A percentile compares a stretch with the other conserved stretches of the same genome.
phyloP scores from a whole-genome alignment of 2,797 vertebrate species.

The Parotocinclus haroldoi region DNA sequence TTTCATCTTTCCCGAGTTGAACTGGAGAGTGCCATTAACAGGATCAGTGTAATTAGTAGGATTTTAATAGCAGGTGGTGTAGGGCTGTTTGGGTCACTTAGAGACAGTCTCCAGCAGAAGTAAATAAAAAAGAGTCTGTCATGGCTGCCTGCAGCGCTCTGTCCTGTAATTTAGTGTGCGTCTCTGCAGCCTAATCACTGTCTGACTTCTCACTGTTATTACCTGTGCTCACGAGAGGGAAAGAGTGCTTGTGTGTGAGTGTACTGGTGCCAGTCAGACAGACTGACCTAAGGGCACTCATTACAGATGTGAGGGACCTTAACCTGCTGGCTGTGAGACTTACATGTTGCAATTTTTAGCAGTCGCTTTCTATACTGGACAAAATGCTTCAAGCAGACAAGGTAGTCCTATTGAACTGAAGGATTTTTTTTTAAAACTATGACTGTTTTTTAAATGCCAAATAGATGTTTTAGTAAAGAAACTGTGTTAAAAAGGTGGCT shows the following conservation, averaged over 20 bases:
- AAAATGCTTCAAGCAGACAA: constrained; percentile 16
- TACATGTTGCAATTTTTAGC: constrained; percentile 32
- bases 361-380: constrained; percentile 26
- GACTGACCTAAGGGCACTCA: constrained; percentile 50
- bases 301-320: constrained; percentile 45
- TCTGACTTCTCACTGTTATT: constrained; percentile 53
- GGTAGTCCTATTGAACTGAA: neutral
- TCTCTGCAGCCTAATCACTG: constrained; percentile 55
- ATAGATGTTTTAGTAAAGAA: too few relatives aligned
- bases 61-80: constrained; percentile 46
- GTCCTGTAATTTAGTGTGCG: constrained; percentile 55
- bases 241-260: constrained; percentile 32
- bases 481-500: too few relatives aligned
- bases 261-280: constrained; percentile 40
- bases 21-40: constrained; percentile 26
- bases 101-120: constrained; percentile 45
- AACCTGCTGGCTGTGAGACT: constrained; percentile 36
- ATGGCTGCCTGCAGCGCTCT: constrained; percentile 46
- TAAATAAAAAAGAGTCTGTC: constrained; percentile 49
- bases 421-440: too few relatives aligned
- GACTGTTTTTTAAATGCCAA: too few relatives aligned
- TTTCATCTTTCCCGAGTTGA: constrained; percentile 12
- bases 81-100: constrained; percentile 44
- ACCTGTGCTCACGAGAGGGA: constrained; percentile 54
- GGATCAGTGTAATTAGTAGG: constrained; percentile 43